Conservation (phyloP, 1,140 invertebrate genomes). For the Aphaenogaster floridana region DNA sequence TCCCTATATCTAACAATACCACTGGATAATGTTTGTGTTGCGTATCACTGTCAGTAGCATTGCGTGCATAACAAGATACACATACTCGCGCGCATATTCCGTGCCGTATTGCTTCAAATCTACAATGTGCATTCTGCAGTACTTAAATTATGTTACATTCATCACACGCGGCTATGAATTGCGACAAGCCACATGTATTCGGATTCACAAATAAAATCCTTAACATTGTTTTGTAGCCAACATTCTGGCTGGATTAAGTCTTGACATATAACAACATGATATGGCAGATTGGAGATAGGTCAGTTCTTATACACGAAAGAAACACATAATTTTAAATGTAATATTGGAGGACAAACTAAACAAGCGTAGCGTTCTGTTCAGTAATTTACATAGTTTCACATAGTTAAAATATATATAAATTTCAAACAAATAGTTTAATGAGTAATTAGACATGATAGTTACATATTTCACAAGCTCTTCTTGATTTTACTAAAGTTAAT, state of each 20-base stretch:
- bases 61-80: conserved; percentile 32
- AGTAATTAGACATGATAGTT: neutral
- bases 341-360: neutral
- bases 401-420: neutral
- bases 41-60: conserved; percentile 7
- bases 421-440: neutral
- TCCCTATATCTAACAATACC: conserved; percentile 24
- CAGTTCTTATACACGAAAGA: neutral
- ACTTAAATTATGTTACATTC: conserved; percentile 39
- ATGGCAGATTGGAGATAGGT: neutral
- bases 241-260: neutral
- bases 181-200: neutral
- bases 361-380: neutral
- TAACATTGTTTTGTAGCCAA: neutral
- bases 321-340: neutral
- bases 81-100: neutral
- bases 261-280: neutral
- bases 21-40: conserved; percentile 5
- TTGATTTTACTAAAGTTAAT: neutral
- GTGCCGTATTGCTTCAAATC: conserved; percentile 26
- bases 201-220: conserved; percentile 31
- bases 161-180: neutral
- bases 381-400: neutral
- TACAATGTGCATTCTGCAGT: conserved; percentile 21
- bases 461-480: neutral